phyloP scores from a whole-genome alignment of 2,888 invertebrate genomes.

The Keiferia lycopersicella region DNA sequence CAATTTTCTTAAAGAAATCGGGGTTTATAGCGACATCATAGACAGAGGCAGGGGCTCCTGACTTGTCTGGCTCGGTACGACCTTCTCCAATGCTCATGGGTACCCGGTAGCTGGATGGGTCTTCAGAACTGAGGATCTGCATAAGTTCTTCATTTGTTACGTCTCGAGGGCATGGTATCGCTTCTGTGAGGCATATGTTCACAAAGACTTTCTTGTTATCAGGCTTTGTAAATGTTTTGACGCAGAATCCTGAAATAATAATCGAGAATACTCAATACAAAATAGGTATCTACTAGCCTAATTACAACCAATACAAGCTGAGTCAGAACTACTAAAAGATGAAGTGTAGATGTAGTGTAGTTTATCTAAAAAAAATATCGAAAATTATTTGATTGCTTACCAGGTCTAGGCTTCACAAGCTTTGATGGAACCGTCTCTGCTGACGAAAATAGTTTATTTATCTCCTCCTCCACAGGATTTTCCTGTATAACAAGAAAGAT shows the following conservation, averaged over 20 bases:
- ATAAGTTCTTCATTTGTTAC: constrained; percentile 86
- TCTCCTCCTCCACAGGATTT: constrained; percentile 80
- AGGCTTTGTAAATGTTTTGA: constrained; percentile 86
- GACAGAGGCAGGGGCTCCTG: constrained; percentile 86
- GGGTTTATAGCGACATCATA: constrained; percentile 93
- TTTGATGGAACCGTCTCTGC: constrained; percentile 79
- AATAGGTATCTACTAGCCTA: background rate
- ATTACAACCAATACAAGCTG: too few species aligned
- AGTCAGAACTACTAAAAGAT: too few species aligned
- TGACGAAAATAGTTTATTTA: constrained; percentile 79
- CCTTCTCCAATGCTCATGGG: constrained; percentile 96
- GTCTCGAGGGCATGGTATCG: constrained; percentile 87
- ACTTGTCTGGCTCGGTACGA: constrained; percentile 88
- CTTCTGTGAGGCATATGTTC: constrained; percentile 91
- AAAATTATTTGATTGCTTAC: constrained; percentile 58
- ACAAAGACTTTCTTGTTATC: constrained; percentile 89
- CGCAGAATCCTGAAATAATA: constrained; percentile 85
- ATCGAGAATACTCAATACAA: background rate
- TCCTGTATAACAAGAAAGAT: constrained; percentile 58
- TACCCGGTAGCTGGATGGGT: constrained; percentile 87
- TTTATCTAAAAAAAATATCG: too few species aligned
- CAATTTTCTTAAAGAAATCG: constrained; percentile 88
- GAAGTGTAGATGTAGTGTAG: too few species aligned
- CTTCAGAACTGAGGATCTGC: constrained; percentile 84
- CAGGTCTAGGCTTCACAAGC: constrained; percentile 85